A percentile compares a stretch with the other conserved stretches of the same genome.
phyloP scores from a whole-genome alignment of 2,888 invertebrate species.

The Drosophila quasianomalipes region DNA sequence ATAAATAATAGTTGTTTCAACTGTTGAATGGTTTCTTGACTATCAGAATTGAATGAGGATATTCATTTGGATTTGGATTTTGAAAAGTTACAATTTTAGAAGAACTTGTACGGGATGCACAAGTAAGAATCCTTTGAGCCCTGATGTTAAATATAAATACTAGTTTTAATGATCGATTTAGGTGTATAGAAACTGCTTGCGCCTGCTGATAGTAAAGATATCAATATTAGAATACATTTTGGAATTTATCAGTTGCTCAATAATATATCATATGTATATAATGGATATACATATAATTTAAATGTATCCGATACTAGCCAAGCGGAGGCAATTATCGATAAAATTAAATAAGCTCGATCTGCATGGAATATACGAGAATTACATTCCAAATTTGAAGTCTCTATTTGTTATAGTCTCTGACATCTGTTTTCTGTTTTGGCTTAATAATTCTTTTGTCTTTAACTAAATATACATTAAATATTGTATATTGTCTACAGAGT shows the following conservation, averaged over 20 bases:
- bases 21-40: too few relatives aligned
- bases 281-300: not conserved
- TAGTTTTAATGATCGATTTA: too few relatives aligned
- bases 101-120: too few relatives aligned
- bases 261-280: not conserved
- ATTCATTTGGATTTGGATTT: not conserved
- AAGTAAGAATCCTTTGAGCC: too few relatives aligned
- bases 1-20: too few relatives aligned
- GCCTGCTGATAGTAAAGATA: too few relatives aligned
- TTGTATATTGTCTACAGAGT: not conserved
- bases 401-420: not conserved
- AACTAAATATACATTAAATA: not conserved
- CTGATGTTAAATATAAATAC: too few relatives aligned
- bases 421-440: not conserved
- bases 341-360: not conserved
- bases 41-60: too few relatives aligned
- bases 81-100: too few relatives aligned
- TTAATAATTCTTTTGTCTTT: not conserved
- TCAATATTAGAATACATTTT: too few relatives aligned
- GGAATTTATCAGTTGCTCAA: not conserved
- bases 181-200: too few relatives aligned
- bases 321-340: not conserved
- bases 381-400: not conserved
- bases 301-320: not conserved
- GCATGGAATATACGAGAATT: not conserved